Evolutionary conservation across 2,797 vertebrate genomes (phyloP), one percentile per base, ranked within the genome.

Genomic region (Lagorchestes hirsutus): DNA sequence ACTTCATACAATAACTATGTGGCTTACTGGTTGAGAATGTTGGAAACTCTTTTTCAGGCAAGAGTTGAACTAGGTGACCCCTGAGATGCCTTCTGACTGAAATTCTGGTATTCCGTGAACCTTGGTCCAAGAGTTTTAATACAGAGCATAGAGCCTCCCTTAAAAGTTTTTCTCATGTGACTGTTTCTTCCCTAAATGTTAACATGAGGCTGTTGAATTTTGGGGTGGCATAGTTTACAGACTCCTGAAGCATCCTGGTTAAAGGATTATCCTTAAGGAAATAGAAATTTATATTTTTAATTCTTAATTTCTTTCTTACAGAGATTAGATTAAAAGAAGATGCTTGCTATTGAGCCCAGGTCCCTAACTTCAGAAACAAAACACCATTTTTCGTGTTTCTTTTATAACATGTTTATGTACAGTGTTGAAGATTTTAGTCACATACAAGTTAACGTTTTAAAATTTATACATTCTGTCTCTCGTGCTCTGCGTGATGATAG

Each of bases 401-500:
- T 54, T 1, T 0, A 0, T 50, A 55, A 58, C 22, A 4, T 0
- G 1, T 34, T 58, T 54, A 5, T 3, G 1, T 46, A 90, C 2
- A 57, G 57, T 55, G 8, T 62, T 22, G 55, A 55, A 74, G 13
- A 58, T 54, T 24, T 74, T 52, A 34, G 93, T 74, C 82, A 95
- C 57, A 5, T 0, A 1, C 57, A 18, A n/a, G 0, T 54, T 50
- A 54, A 82, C 6, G 8, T 52, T 93, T 92, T 55, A 92, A 95
- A 59, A 31, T 82, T 90, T 59, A 54, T 40, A 74, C 59, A 24
- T 87, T 91, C 11, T 13, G 27, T 57, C 59, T 94, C 67, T 46
- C 87, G 91, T 96, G 92, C 93, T 94, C 97, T 94, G 95, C 97
- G 50, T 98, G 97, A 95, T 34, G 14, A 82, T 67, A 59, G 28